Conservation (phyloP, 2,113 vertebrate species). For the Mormyrus iriodes region DNA sequence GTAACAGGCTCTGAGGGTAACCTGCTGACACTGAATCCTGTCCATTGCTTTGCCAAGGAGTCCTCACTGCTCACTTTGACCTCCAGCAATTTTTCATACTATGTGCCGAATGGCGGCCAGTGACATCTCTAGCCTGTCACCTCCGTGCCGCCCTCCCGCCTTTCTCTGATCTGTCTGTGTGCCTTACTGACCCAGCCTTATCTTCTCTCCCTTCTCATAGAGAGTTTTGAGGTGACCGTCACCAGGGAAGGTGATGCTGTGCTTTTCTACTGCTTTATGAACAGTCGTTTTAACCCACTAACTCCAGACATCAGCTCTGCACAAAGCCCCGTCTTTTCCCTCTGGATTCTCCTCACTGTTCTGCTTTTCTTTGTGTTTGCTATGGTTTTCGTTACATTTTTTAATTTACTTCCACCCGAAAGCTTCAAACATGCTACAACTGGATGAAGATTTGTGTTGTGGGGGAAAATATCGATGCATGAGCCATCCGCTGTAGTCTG, state of each 20-base stretch:
- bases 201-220: constrained; percentile 92
- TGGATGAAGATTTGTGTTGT: constrained; percentile 72
- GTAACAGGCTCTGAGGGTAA: not conserved
- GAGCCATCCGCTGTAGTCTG: constrained; percentile 82
- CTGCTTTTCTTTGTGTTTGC: constrained; percentile 64
- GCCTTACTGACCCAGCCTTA: constrained; percentile 87
- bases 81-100: constrained; percentile 13
- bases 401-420: constrained; percentile 44
- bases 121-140: not conserved
- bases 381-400: constrained; percentile 35
- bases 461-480: constrained; percentile 87
- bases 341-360: constrained; percentile 60
- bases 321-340: constrained; percentile 73
- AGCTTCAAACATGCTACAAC: constrained; percentile 51
- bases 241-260: constrained; percentile 99
- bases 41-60: constrained; percentile 22
- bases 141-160: not conserved
- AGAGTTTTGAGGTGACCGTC: constrained; percentile 99
- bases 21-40: constrained; percentile 18
- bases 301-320: constrained; percentile 87
- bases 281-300: constrained; percentile 93
- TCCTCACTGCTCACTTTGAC: constrained; percentile 1
- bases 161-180: constrained; percentile 51
- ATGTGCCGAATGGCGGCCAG: constrained; percentile 5
- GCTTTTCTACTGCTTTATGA: constrained; percentile 83